Evolutionary conservation across 2,888 invertebrate genomes (phyloP).

Genomic region (Lasioglossum villosulum): DNA sequence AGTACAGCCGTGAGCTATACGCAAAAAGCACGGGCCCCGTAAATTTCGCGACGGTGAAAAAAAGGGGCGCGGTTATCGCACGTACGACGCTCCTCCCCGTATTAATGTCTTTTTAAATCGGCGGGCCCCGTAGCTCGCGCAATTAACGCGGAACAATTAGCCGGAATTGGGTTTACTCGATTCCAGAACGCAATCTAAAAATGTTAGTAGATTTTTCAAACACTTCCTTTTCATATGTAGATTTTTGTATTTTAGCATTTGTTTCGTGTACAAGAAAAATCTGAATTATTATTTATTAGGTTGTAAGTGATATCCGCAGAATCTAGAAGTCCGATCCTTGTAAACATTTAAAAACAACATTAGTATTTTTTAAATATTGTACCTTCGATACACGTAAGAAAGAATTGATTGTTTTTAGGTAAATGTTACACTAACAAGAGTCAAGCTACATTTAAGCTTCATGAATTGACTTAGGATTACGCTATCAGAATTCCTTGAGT

Average conservation of each 20-base stretch:
- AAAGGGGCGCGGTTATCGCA: slow-evolving; percentile 1
- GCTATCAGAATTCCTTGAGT: neutral
- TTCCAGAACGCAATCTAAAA: neutral
- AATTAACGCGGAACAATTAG: slow-evolving; percentile 46
- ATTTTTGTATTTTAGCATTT: too few species aligned
- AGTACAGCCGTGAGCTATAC: slow-evolving; percentile 60
- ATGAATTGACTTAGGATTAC: too few species aligned
- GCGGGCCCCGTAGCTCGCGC: neutral
- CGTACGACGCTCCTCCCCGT: slow-evolving; percentile 9
- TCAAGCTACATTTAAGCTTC: too few species aligned
- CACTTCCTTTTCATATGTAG: neutral
- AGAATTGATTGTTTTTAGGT: too few species aligned
- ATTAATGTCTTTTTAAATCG: slow-evolving; percentile 39
- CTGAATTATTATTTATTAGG: too few species aligned
- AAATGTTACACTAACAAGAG: too few species aligned
- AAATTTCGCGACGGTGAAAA: slow-evolving; percentile 47
- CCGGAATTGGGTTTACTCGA: slow-evolving; percentile 20
- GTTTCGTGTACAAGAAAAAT: too few species aligned
- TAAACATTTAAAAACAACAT: too few species aligned
- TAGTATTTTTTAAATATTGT: too few species aligned
- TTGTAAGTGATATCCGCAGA: too few species aligned
- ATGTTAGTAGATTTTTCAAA: neutral
- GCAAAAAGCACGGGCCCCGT: slow-evolving; percentile 63
- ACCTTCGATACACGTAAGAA: too few species aligned
- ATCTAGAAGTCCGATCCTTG: neutral